phyloP scores from a whole-genome alignment of 1,140 invertebrate species.

The Aphidius ervi region DNA sequence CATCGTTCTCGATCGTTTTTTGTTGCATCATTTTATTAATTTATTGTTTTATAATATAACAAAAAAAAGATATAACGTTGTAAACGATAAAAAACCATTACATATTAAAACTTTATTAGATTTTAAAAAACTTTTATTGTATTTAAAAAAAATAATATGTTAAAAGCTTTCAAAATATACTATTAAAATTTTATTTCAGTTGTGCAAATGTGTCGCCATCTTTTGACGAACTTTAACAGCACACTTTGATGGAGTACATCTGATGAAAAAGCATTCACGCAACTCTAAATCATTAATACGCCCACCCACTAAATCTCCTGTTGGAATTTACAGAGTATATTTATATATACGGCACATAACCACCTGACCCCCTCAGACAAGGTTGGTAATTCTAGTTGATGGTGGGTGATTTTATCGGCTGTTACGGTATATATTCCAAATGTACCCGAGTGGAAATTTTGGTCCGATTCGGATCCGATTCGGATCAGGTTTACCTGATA shows the following conservation, averaged over 20 bases:
- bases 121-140: too few species aligned
- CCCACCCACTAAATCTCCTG: constrained; percentile 13
- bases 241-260: constrained; percentile 10
- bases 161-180: too few species aligned
- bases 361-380: constrained; percentile 27
- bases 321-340: constrained; percentile 11
- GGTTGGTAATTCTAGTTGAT: constrained; percentile 32
- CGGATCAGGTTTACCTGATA: too few species aligned
- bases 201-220: constrained; percentile 39
- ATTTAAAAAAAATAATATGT: too few species aligned
- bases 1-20: too few species aligned
- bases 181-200: not conserved
- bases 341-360: not conserved
- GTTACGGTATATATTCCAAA: constrained; percentile 18
- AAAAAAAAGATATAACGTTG: too few species aligned
- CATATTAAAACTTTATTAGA: too few species aligned
- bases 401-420: constrained; percentile 47
- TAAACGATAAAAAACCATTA: too few species aligned
- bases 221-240: constrained; percentile 30
- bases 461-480: too few species aligned
- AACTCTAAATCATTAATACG: constrained; percentile 27
- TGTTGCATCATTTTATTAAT: too few species aligned
- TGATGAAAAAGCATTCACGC: constrained; percentile 16
- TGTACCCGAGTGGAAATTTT: too few species aligned
- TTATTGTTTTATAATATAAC: too few species aligned